Conservation (phyloP, 2,113 vertebrate species). For the Lepus timidus region DNA sequence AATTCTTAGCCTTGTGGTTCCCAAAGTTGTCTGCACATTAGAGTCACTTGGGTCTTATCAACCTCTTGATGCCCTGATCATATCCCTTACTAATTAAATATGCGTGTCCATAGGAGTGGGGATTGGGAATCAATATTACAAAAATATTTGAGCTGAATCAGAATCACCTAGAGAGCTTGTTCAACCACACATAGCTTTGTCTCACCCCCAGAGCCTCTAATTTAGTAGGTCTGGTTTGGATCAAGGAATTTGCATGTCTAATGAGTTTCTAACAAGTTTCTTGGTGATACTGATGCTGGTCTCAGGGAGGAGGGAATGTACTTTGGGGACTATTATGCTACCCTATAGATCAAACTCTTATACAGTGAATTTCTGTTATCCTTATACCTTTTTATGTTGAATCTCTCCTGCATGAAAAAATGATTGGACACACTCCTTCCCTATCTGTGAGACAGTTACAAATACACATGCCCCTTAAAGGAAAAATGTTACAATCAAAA, state of each 20-base stretch:
- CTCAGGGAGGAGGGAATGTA: neutral
- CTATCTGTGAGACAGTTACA: neutral
- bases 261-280: neutral
- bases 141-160: neutral
- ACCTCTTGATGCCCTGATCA: neutral
- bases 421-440: neutral
- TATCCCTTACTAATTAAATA: no score
- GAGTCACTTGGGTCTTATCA: neutral
- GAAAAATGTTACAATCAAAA: neutral
- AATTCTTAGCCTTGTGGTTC: accelerated
- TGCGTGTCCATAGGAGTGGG: neutral
- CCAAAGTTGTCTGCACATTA: neutral
- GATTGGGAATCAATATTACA: neutral
- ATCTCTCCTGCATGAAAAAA: neutral
- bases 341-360: neutral
- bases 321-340: no score
- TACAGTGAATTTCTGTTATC: neutral
- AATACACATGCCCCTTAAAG: neutral
- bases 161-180: neutral
- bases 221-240: neutral
- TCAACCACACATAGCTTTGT: neutral
- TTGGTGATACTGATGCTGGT: neutral
- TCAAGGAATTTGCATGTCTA: neutral
- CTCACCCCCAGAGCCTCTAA: neutral
- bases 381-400: neutral